These are phyloP conservation scores for Euzophera pinguis DNA, from an alignment of 2,888 invertebrate species.

Conservation along the genomic window DNA sequence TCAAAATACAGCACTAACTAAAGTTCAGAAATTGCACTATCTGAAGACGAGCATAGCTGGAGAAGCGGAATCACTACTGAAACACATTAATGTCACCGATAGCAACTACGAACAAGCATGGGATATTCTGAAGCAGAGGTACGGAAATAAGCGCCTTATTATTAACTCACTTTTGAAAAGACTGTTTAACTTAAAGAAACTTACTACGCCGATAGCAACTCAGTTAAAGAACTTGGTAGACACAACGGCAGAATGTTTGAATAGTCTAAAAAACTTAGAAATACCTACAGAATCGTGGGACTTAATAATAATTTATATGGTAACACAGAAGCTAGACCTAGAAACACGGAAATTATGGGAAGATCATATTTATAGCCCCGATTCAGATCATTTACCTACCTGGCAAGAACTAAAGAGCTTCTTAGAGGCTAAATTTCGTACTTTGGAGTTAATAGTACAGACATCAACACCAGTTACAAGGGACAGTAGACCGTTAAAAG, in stretches of 20 bases:
- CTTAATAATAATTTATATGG: conserved; percentile 26
- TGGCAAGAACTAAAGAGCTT: conserved; percentile 22
- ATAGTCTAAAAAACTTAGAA: conserved; percentile 22
- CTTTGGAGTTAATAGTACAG: conserved; percentile 24
- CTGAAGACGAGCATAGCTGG: no score
- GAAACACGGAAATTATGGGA: conserved; percentile 26
- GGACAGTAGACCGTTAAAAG: background rate
- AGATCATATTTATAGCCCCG: conserved; percentile 17
- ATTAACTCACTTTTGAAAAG: conserved; percentile 21
- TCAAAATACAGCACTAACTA: no score
- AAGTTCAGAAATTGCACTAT: no score
- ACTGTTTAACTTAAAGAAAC: conserved; percentile 22
- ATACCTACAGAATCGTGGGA: conserved; percentile 24
- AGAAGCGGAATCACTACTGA: no score
- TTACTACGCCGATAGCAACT: conserved; percentile 16
- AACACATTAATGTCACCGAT: no score
- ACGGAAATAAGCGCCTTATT: conserved; percentile 23
- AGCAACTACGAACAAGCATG: conserved; percentile 21
- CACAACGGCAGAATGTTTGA: conserved; percentile 27
- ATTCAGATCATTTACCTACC: conserved; percentile 18
- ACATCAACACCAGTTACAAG: background rate
- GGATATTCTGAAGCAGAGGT: conserved; percentile 19
- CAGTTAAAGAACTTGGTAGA: conserved; percentile 26
- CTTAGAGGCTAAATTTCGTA: conserved; percentile 26
- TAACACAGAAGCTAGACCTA: conserved; percentile 26